A percentile compares a stretch with the other conserved stretches of the same genome.
phyloP scores from a whole-genome alignment of 2,797 vertebrate species.

The Enteromius unitaeniatus region DNA sequence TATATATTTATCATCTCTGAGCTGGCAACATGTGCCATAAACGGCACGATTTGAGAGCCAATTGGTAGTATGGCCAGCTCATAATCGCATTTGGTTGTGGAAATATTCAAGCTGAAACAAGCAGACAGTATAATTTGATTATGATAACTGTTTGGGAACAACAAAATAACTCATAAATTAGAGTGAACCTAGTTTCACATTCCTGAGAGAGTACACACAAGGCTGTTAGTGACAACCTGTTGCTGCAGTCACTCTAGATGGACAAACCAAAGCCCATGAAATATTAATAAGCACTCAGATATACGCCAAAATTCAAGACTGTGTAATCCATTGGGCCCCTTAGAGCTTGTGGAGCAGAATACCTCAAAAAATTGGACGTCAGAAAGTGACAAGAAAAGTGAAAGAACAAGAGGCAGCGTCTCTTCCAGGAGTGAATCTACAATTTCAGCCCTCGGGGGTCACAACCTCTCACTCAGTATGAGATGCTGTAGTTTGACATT shows the following conservation, averaged over 20 bases:
- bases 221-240: slow-evolving; percentile 21
- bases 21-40: slow-evolving; percentile 36
- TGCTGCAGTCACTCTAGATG: background rate
- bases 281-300: slow-evolving; percentile 16
- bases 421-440: background rate
- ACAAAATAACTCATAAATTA: background rate
- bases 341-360: background rate
- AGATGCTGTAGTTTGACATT: background rate
- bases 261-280: slow-evolving; percentile 29
- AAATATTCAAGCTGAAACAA: slow-evolving; percentile 7
- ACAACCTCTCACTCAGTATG: background rate
- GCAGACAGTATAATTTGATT: background rate
- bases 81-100: slow-evolving; percentile 46
- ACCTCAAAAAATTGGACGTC: background rate
- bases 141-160: background rate
- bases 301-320: slow-evolving; percentile 5
- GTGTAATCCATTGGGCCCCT: slow-evolving; percentile 12
- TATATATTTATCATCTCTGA: slow-evolving; percentile 43
- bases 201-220: background rate
- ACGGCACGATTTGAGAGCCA: slow-evolving; percentile 49
- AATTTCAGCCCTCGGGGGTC: background rate
- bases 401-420: background rate
- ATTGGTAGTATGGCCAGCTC: slow-evolving; percentile 41
- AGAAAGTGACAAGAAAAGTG: background rate
- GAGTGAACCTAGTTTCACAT: background rate